phyloP scores from a whole-genome alignment of 1,140 invertebrate genomes.

The Phenacoccus solenopsis region DNA sequence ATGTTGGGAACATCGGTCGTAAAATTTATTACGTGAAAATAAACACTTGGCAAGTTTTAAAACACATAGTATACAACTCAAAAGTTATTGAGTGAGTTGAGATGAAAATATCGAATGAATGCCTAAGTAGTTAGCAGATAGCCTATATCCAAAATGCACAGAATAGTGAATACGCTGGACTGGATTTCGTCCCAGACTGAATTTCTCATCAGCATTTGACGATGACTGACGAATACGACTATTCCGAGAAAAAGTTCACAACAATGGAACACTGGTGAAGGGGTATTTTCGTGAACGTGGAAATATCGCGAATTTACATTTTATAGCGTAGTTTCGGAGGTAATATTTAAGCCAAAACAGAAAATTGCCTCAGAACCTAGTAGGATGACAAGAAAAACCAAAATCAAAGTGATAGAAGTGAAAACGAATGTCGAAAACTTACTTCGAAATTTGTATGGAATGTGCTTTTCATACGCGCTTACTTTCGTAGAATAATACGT shows the following conservation, averaged over 20 bases:
- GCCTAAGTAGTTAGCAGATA: neutral
- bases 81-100: neutral
- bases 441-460: too few relatives aligned
- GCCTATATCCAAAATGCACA: neutral
- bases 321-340: too few relatives aligned
- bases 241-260: neutral
- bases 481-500: too few relatives aligned
- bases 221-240: neutral
- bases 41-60: neutral
- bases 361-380: too few relatives aligned
- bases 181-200: neutral
- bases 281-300: too few relatives aligned
- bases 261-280: neutral
- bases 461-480: too few relatives aligned
- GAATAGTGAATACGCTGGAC: neutral
- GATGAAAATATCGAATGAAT: conserved; percentile 1
- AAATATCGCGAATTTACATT: too few relatives aligned
- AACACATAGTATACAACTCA: neutral
- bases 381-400: too few relatives aligned
- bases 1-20: too few relatives aligned
- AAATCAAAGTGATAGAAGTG: too few relatives aligned
- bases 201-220: neutral
- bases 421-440: too few relatives aligned
- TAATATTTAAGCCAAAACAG: too few relatives aligned
- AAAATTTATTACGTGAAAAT: neutral